A percentile compares a stretch with the other conserved stretches of the same genome.
These are phyloP conservation scores for Mantis religiosa DNA, from an alignment of 2,888 invertebrate species.

Conservation along the genomic window DNA sequence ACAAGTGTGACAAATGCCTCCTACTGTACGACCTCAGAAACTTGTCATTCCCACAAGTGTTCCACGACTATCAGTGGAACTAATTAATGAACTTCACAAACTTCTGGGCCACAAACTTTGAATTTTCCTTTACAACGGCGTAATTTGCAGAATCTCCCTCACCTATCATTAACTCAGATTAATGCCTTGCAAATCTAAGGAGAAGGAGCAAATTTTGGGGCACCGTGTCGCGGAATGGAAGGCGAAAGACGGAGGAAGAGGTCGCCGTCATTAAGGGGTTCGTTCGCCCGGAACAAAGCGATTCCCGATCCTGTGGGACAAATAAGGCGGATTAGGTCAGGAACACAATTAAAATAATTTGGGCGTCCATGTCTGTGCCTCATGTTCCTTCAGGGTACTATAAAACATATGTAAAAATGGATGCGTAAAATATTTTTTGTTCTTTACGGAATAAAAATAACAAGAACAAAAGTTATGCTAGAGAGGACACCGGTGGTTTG, in stretches of 20 bases:
- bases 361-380: neutral
- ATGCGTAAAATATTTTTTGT: neutral
- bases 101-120: neutral
- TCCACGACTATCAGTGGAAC: too few species aligned
- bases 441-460: neutral
- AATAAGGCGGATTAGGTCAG: neutral
- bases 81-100: too few species aligned
- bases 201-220: neutral
- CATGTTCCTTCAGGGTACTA: neutral
- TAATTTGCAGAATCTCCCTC: neutral
- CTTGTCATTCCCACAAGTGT: too few species aligned
- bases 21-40: too few species aligned
- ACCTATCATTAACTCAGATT: neutral
- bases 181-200: neutral
- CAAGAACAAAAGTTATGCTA: neutral
- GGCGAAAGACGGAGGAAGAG: neutral
- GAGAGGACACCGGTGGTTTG: neutral
- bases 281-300: neutral
- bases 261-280: neutral
- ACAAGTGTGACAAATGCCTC: too few species aligned
- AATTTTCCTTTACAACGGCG: neutral
- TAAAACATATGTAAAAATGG: neutral
- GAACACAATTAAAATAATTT: neutral
- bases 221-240: neutral
- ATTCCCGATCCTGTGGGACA: neutral